Evolutionary conservation across 2,888 invertebrate genomes (phyloP).

Genomic region (Chaitophorus viminalis): DNA sequence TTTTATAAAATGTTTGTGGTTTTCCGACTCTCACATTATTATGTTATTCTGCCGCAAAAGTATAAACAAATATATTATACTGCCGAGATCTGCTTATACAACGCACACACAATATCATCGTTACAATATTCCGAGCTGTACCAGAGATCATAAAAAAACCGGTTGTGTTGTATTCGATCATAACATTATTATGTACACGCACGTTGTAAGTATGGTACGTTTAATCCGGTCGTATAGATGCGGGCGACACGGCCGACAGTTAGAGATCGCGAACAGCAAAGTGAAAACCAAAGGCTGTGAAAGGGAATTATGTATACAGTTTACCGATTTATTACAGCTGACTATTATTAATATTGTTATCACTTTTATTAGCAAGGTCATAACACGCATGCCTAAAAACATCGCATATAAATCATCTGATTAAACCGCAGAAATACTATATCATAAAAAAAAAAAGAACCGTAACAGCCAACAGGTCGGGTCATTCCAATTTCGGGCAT

Average conservation of each 20-base stretch:
- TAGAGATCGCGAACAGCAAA: neutral
- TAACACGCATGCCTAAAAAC: neutral
- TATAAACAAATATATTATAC: too few species aligned
- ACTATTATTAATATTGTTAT: slow-evolving; percentile 32
- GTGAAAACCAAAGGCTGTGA: neutral
- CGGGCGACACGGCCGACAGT: neutral
- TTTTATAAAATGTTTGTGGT: too few species aligned
- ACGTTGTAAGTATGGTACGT: too few species aligned
- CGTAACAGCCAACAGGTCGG: slow-evolving; percentile 42
- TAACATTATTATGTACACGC: too few species aligned
- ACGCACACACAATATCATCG: too few species aligned
- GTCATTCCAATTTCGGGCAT: slow-evolving; percentile 56
- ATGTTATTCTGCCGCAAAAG: too few species aligned
- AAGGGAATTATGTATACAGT: neutral
- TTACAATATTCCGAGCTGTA: too few species aligned
- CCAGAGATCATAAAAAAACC: too few species aligned
- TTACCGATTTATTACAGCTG: neutral
- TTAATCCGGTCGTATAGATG: neutral
- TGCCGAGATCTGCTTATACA: too few species aligned
- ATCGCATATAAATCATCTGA: slow-evolving; percentile 49
- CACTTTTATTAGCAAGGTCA: slow-evolving; percentile 44
- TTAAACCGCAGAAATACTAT: slow-evolving; percentile 52
- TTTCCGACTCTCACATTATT: too few species aligned
- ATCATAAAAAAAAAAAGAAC: slow-evolving; percentile 22
- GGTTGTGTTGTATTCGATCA: too few species aligned